Evolutionary conservation across 92 coral and sea anemone species (phyloP), one percentile per base, ranked within the genome.

Genomic region (Chrysogorgia sp.): DNA sequence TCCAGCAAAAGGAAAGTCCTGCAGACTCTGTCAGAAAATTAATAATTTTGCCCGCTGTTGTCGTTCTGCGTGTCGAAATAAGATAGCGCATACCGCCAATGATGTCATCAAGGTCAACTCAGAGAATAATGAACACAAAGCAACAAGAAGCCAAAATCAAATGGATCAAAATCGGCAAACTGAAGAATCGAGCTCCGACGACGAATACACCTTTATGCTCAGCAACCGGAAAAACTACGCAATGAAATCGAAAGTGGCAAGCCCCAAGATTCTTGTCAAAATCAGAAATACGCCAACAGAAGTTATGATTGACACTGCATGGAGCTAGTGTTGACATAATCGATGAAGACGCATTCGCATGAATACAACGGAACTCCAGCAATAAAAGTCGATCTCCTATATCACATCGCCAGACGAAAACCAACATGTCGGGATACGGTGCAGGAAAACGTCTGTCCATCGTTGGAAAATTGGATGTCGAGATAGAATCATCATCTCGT

Each of bases 291-390:
- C 45, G 50, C 53, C 34, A 47, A 60, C 37, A 50, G 64, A 41
- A 60, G 34, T 75, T 32, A 57, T 75, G 80, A 34, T 63, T 31
- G 68, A 58, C 48, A 56, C 80, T 25, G n/a, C n/a, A n/a, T n/a
- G 55, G 68, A 20, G 63, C 72, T 2, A 77, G 60, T 30, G 58
- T 24, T 25, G 59, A 60, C n/a, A 77, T 62, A 7, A 34, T 65
- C n/a, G 70, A 45, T 17, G 61, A 34, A 30, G 48, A 47, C 58
- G 75, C 63, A 28, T 29, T 31, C 52, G n/a, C 24, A 20, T 12
- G 43, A 37, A 37, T 37, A 37, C 43, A 37, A 12, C 5, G 12
- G 5, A 37, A 69, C 13, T 26, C 57, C 30, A 23, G 40, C 71
- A 60, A 77, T 40, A 67, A 0, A 77, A 40, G 55, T 77, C 40